These are phyloP conservation scores for Porites cylindrica DNA, from an alignment of 92 coral and sea anemone species.

Conservation along the genomic window DNA sequence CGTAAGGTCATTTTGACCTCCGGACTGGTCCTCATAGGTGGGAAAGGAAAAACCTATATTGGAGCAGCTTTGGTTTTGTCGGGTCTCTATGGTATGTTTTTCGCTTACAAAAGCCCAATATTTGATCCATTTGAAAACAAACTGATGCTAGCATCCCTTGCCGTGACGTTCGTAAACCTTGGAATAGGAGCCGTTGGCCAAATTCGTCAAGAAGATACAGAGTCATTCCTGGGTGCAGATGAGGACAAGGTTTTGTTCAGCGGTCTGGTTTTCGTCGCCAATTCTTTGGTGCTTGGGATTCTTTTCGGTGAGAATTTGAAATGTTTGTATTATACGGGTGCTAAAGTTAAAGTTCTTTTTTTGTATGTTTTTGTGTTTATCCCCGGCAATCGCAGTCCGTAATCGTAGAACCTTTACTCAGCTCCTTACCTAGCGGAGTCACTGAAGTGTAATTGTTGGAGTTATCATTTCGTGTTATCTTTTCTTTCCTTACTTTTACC, in stretches of 20 bases:
- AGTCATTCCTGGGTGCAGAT: neutral
- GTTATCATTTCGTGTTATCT: too few relatives aligned
- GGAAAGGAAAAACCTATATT: neutral
- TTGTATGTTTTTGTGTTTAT: too few relatives aligned
- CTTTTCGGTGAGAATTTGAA: conserved; percentile 4
- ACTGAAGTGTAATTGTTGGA: too few relatives aligned
- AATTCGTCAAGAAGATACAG: conserved; percentile 5
- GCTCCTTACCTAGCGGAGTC: too few relatives aligned
- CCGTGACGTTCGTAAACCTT: conserved; percentile 41
- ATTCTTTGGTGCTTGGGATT: conserved; percentile 8
- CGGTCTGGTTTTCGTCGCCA: conserved; percentile 2
- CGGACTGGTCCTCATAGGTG: conserved; percentile 9
- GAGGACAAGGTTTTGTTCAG: conserved; percentile 12
- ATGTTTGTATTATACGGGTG: too few relatives aligned
- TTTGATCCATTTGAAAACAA: conserved; percentile 37
- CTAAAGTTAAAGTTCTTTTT: too few relatives aligned
- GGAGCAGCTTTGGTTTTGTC: too few relatives aligned
- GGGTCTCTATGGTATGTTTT: neutral
- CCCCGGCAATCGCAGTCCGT: too few relatives aligned
- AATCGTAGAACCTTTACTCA: too few relatives aligned
- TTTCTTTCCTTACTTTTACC: too few relatives aligned
- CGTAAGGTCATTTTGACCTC: neutral
- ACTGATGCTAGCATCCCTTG: conserved; percentile 28
- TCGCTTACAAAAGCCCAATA: conserved; percentile 35
- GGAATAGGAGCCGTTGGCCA: conserved; percentile 24